Evolutionary conservation across 2,113 vertebrate genomes (phyloP), one percentile per base, ranked within the genome.

Genomic region (Petromus typicus): DNA sequence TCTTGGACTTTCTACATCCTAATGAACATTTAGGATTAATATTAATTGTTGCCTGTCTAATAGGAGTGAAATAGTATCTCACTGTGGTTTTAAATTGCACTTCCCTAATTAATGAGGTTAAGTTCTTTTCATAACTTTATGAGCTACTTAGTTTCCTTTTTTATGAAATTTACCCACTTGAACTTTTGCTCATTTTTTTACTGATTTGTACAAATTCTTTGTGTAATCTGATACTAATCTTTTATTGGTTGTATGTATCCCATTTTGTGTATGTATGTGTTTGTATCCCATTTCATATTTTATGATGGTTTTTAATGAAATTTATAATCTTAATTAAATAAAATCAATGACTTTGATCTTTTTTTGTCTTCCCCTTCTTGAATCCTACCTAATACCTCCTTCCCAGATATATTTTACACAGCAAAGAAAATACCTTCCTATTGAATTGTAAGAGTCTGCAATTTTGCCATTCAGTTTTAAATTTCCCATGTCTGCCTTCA

Each of bases 181-280:
- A 71, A 22, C 6, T 67, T 79, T 90, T 86, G 32, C 34, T 90
- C 51, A 43, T 88, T 95, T 96, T 87, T 85, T 97, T 84, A 86
- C 43, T 71, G 67, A 81, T 92, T 92, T 84, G 9, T 96, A 37
- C n/a, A 71, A 48, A 56, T 78, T 86, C 66, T 94, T 34, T 71
- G 40, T 75, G 34, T 67, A 86, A 85, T 69, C 27, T 89, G 22
- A 30, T 89, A 73, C 10, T 56, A 59, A 80, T 80, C 25, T 7
- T 95, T 66, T 90, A 5, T 84, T 80, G 32, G 27, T 96, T 91
- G 27, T 69, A 18, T 93, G 43, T 37, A 88, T 85, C 12, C 48
- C 13, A 66, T 25, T 61, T 64, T 88, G 18, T 93, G 45, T n/a
- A n/a, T n/a, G n/a, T n/a, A n/a, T n/a, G n/a, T n/a, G 13, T 30